phyloP scores from a whole-genome alignment of 2,797 vertebrate species.

The Phylloscopus collybita region DNA sequence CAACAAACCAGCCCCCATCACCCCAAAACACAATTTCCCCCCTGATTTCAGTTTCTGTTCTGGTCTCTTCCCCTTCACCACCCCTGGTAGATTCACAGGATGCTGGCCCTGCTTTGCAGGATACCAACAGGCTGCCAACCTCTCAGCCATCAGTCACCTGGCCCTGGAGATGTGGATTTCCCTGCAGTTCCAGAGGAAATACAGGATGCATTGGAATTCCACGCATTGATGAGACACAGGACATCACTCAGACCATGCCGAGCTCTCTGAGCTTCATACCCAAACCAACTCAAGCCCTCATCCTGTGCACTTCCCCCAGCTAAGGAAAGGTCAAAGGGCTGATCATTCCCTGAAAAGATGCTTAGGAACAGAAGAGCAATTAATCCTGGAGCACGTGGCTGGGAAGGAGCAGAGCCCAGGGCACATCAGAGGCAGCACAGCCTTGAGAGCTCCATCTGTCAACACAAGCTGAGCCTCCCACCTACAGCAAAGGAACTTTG shows the following conservation, averaged over 20 bases:
- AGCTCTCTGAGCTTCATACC: neutral
- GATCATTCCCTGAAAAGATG: neutral
- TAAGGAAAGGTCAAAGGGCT: neutral
- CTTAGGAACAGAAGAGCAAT: neutral
- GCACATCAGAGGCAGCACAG: neutral
- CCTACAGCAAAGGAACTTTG: neutral
- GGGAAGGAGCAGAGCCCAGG: neutral
- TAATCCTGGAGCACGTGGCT: neutral
- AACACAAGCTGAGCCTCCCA: neutral
- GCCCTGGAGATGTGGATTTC: neutral
- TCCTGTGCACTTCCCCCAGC: neutral
- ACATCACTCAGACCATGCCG: accelerated
- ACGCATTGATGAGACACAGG: accelerated
- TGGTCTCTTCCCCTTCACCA: neutral
- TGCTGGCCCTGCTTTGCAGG: neutral
- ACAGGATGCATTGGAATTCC: neutral
- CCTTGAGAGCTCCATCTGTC: neutral
- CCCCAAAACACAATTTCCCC: neutral
- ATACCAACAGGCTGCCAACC: neutral
- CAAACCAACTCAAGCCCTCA: neutral
- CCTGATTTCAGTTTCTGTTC: neutral
- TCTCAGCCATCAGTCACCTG: neutral
- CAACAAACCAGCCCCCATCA: neutral
- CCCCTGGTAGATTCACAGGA: neutral
- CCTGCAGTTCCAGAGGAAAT: neutral